These are phyloP conservation scores for Podargus strigoides DNA, from an alignment of 2,797 vertebrate species.

Conservation along the genomic window DNA sequence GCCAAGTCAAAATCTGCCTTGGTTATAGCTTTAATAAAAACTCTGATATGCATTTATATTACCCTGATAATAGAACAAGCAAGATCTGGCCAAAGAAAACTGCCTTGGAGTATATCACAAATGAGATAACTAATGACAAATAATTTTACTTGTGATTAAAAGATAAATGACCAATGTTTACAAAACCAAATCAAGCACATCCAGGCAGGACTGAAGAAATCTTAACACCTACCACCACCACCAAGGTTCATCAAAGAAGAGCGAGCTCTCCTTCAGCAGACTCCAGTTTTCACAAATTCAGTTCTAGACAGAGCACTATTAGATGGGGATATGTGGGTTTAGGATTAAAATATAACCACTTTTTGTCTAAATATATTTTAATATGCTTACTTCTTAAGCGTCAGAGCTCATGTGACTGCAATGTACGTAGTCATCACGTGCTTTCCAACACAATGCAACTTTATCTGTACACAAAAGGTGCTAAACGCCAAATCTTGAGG, in stretches of 20 bases:
- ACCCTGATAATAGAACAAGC: background rate
- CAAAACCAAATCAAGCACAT: background rate
- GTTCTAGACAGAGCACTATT: background rate
- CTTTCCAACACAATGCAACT: background rate
- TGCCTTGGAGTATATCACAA: background rate
- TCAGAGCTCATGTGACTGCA: background rate
- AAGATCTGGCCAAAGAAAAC: background rate
- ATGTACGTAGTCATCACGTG: fast-evolving
- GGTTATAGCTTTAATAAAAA: background rate
- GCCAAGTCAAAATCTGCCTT: background rate
- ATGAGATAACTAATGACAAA: background rate
- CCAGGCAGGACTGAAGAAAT: background rate
- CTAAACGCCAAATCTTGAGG: background rate
- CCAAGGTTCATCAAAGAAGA: background rate
- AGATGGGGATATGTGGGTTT: background rate
- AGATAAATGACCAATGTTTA: background rate
- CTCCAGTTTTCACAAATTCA: background rate
- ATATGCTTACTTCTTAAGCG: background rate
- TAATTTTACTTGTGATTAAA: background rate
- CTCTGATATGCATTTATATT: background rate
- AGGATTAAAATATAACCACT: background rate
- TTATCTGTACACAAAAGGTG: background rate
- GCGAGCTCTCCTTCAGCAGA: background rate
- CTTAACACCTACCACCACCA: background rate
- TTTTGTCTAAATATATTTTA: background rate